Conservation (phyloP, 2,888 invertebrate genomes). For the Microplitis manilae region DNA sequence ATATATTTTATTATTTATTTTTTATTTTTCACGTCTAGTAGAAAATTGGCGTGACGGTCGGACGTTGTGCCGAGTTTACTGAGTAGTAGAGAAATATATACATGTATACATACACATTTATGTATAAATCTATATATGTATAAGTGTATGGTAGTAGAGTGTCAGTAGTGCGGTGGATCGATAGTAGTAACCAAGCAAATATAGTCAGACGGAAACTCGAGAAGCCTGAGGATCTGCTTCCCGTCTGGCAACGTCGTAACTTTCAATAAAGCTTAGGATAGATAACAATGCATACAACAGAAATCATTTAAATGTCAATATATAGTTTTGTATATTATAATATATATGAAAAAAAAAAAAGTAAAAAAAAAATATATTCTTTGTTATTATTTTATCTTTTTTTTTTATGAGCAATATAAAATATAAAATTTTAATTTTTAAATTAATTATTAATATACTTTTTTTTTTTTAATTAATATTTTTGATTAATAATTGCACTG, state of each 20-base stretch:
- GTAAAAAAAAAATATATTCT: background rate
- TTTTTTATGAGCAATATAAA: too few species aligned
- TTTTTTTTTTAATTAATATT: background rate
- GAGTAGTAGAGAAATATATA: constrained; percentile 18
- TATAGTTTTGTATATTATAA: background rate
- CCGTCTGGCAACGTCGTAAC: constrained; percentile 28
- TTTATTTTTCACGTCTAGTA: constrained; percentile 27
- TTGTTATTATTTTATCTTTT: background rate
- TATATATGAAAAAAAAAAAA: background rate
- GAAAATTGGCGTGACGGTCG: constrained; percentile 36
- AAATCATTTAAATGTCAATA: constrained; percentile 14
- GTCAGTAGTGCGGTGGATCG: constrained; percentile 22
- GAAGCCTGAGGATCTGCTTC: constrained; percentile 32
- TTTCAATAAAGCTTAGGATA: constrained; percentile 30
- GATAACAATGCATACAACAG: constrained; percentile 22
- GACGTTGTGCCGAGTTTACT: constrained; percentile 19
- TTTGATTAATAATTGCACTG: background rate
- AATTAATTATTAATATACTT: background rate
- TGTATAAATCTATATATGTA: too few species aligned
- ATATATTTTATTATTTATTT: constrained; percentile 3
- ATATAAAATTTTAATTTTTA: too few species aligned
- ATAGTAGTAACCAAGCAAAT: constrained; percentile 46
- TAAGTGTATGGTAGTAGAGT: background rate
- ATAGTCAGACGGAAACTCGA: constrained; percentile 46
- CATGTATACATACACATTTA: background rate